A percentile compares a stretch with the other conserved stretches of the same genome.
Conservation (phyloP, 2,797 vertebrate genomes). For the Anabacerthia variegaticeps region DNA sequence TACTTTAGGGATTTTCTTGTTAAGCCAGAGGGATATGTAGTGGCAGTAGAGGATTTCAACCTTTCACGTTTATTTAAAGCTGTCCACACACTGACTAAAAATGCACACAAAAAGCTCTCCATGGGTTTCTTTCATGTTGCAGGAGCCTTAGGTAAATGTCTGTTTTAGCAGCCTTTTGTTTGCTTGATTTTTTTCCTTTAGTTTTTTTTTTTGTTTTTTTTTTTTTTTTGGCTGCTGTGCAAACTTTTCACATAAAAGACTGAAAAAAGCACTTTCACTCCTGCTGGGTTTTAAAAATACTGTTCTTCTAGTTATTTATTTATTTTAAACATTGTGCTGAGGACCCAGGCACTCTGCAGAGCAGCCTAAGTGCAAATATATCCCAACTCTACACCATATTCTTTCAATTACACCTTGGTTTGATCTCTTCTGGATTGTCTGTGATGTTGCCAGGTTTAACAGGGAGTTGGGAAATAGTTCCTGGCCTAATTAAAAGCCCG, state of each 20-base stretch:
- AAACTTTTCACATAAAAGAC: slow-evolving; percentile 40
- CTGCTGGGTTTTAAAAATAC: neutral
- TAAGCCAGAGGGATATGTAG: slow-evolving; percentile 19
- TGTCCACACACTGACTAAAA: slow-evolving; percentile 3
- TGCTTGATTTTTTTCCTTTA: neutral
- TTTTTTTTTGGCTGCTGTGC: neutral
- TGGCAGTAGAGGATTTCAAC: slow-evolving; percentile 4
- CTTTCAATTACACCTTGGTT: neutral
- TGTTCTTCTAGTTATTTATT: slow-evolving; percentile 30
- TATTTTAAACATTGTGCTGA: neutral
- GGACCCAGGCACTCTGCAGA: neutral
- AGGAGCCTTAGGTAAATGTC: slow-evolving; percentile 19
- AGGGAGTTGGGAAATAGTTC: neutral
- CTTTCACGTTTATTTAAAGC: neutral
- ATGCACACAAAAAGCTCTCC: neutral
- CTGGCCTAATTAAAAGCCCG: neutral
- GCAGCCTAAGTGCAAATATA: neutral
- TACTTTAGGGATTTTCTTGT: slow-evolving; percentile 33
- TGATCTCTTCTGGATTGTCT: neutral
- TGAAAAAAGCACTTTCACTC: slow-evolving; percentile 62
- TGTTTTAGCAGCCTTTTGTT: slow-evolving; percentile 15
- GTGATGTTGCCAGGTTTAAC: neutral
- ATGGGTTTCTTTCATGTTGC: neutral
- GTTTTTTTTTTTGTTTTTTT: neutral
- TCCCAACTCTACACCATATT: neutral